Conservation (phyloP, 53 echinoderm and acorn worm species). For the Apostichopus leukothele region DNA sequence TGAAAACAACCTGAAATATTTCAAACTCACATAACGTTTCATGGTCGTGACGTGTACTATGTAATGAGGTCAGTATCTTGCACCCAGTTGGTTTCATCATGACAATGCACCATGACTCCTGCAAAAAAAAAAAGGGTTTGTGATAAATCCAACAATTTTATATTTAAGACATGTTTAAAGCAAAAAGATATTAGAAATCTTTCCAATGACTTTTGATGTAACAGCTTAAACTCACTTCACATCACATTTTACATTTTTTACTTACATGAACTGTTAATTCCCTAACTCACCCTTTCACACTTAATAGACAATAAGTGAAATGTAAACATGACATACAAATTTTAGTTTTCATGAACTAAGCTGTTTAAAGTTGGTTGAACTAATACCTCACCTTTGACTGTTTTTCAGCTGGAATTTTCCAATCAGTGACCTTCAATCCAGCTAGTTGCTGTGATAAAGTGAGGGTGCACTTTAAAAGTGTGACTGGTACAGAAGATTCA, state of each 20-base stretch:
- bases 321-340: no score
- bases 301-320: no score
- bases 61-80: not conserved
- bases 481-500: not conserved
- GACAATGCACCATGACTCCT: not conserved
- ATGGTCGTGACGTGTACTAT: not conserved
- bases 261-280: no score
- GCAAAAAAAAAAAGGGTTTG: not conserved
- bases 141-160: no score
- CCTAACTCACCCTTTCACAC: no score
- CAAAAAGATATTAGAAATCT: no score
- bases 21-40: not conserved
- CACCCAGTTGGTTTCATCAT: not conserved
- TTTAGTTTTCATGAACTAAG: not conserved
- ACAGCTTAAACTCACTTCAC: no score
- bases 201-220: no score
- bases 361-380: not conserved
- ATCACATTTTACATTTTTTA: no score
- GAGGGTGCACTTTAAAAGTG: not conserved
- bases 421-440: not conserved
- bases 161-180: no score
- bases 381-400: not conserved
- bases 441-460: conserved; percentile 1
- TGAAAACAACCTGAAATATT: no score
- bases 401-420: not conserved